Evolutionary conservation across 2,797 vertebrate genomes (phyloP).

Genomic region (Clarias pachynema): DNA sequence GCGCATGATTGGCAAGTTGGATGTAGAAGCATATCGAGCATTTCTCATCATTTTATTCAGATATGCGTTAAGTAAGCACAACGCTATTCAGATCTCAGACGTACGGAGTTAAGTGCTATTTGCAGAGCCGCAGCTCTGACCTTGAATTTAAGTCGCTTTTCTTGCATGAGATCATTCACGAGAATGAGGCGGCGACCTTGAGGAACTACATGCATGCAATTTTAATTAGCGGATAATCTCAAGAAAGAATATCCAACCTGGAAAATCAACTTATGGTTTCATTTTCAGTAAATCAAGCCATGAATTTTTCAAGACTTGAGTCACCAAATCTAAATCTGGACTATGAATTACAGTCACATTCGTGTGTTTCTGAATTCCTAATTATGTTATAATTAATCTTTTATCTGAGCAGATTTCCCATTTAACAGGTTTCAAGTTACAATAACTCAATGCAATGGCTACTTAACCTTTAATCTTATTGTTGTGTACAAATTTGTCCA

Average conservation of each 20-base stretch:
- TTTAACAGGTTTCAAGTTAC: neutral
- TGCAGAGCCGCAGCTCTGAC: neutral
- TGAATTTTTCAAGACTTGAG: neutral
- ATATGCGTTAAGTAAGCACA: neutral
- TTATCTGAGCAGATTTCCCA: neutral
- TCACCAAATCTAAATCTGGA: neutral
- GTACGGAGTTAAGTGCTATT: neutral
- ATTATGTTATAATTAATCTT: too few species aligned
- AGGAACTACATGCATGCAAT: neutral
- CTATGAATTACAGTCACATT: neutral
- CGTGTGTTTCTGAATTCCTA: too few species aligned
- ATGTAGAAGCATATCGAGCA: neutral
- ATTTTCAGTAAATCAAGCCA: neutral
- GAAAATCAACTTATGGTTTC: neutral
- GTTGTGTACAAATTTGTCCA: conserved; percentile 46
- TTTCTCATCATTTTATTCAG: neutral
- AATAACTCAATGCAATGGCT: neutral
- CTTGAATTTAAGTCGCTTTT: neutral
- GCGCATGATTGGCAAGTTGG: neutral
- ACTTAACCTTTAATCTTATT: neutral
- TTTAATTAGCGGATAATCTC: neutral
- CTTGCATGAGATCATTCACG: too few species aligned
- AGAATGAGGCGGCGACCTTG: neutral
- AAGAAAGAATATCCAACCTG: too few species aligned
- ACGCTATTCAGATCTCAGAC: neutral